phyloP scores from a whole-genome alignment of 2,797 vertebrate species.

The Furcifer pardalis region DNA sequence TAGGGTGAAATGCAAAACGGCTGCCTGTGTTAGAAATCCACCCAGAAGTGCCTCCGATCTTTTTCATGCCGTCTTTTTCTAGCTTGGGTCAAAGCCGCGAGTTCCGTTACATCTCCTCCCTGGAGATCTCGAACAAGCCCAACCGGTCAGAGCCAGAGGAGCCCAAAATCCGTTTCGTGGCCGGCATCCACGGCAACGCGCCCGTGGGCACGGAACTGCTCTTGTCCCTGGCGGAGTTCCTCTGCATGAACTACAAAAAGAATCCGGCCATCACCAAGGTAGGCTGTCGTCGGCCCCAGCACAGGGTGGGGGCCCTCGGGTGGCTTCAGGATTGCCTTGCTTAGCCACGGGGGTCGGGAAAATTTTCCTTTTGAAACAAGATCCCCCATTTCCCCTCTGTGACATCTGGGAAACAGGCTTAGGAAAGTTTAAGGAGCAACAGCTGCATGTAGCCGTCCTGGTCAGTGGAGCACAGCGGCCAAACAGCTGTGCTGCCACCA shows the following conservation, averaged over 20 bases:
- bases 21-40: background rate
- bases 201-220: slow-evolving; percentile 95
- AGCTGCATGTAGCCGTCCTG: too few relatives aligned
- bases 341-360: too few relatives aligned
- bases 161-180: slow-evolving; percentile 94
- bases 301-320: too few relatives aligned
- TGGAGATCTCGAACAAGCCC: slow-evolving; percentile 96
- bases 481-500: background rate
- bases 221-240: slow-evolving; percentile 90
- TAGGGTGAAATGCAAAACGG: background rate
- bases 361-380: too few relatives aligned
- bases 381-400: too few relatives aligned
- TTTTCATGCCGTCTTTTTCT: slow-evolving; percentile 16
- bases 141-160: slow-evolving; percentile 85
- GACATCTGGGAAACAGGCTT: too few relatives aligned
- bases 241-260: slow-evolving; percentile 96
- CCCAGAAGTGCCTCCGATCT: background rate
- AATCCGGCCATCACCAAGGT: slow-evolving; percentile 90
- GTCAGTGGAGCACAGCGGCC: too few relatives aligned
- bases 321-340: too few relatives aligned
- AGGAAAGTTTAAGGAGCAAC: too few relatives aligned
- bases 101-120: slow-evolving; percentile 88
- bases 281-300: slow-evolving; percentile 60
- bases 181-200: slow-evolving; percentile 94
- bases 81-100: slow-evolving; percentile 95